These are phyloP conservation scores for Lysandra bellargus DNA, from an alignment of 2,888 invertebrate genomes.

Conservation along the genomic window DNA sequence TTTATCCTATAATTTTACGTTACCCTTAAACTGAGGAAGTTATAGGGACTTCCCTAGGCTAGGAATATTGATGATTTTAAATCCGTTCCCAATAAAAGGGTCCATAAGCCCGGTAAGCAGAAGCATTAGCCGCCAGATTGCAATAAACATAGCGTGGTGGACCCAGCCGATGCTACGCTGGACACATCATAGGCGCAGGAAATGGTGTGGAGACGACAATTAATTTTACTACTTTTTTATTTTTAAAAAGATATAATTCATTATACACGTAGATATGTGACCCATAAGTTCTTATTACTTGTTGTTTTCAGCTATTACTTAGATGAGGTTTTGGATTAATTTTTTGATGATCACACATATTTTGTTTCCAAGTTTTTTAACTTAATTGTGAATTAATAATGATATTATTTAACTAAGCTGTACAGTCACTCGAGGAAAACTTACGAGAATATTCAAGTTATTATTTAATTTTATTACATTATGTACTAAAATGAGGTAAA, in stretches of 20 bases:
- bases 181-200: conserved; percentile 63
- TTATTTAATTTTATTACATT: no score
- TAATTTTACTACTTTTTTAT: neutral
- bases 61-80: conserved; percentile 49
- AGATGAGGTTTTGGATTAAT: no score
- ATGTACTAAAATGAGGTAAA: no score
- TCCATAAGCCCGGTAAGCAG: conserved; percentile 68
- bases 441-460: no score
- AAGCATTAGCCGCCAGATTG: conserved; percentile 76
- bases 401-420: no score
- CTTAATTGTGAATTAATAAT: no score
- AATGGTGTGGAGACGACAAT: conserved; percentile 47
- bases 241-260: neutral
- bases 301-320: no score
- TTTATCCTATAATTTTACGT: neutral
- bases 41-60: neutral
- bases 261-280: no score
- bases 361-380: no score
- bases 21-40: neutral
- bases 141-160: conserved; percentile 75
- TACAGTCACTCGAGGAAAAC: no score
- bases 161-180: conserved; percentile 64
- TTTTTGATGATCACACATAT: no score
- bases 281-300: no score
- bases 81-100: conserved; percentile 60